Percentiles rank a stretch among this genome's conserved stretches.
phyloP scores from a whole-genome alignment of 2,888 invertebrate species.

The Linnaemya tessellans region DNA sequence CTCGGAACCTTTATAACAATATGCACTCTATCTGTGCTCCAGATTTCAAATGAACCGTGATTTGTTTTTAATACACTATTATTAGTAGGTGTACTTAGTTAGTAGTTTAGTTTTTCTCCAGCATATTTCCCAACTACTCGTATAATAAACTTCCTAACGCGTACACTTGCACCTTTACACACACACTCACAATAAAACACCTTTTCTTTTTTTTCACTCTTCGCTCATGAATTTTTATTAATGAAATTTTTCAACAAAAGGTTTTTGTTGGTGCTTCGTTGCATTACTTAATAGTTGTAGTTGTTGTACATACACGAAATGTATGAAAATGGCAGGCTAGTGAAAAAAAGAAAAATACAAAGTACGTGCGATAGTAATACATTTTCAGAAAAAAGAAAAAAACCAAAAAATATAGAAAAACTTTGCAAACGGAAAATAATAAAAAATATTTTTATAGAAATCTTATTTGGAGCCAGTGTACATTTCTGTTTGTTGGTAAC shows the following conservation, averaged over 20 bases:
- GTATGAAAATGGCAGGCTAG: constrained; percentile 58
- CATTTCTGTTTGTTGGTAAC: constrained; percentile 9
- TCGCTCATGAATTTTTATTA: constrained; percentile 59
- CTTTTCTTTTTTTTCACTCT: constrained; percentile 13
- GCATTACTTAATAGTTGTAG: constrained; percentile 60
- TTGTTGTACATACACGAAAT: constrained; percentile 54
- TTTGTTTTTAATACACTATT: background rate
- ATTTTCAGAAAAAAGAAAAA: constrained; percentile 22
- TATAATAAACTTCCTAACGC: constrained; percentile 56
- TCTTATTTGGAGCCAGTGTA: constrained; percentile 2
- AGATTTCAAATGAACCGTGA: background rate
- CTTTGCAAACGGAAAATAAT: constrained; percentile 51
- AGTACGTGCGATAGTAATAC: constrained; percentile 38
- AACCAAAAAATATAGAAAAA: too few relatives aligned
- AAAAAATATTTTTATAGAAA: constrained; percentile 34
- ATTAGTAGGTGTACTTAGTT: constrained; percentile 73
- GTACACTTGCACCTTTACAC: background rate
- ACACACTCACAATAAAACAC: constrained; percentile 14
- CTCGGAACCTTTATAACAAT: too few relatives aligned
- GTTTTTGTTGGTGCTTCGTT: constrained; percentile 40
- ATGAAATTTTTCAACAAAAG: constrained; percentile 57
- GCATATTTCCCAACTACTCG: constrained; percentile 40
- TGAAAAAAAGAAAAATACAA: constrained; percentile 16
- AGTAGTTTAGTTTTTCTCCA: constrained; percentile 68
- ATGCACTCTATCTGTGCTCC: too few relatives aligned